Base-by-base conservation (phyloP, 2,888 invertebrate genomes). In the Parnassius mnemosyne region DNA sequence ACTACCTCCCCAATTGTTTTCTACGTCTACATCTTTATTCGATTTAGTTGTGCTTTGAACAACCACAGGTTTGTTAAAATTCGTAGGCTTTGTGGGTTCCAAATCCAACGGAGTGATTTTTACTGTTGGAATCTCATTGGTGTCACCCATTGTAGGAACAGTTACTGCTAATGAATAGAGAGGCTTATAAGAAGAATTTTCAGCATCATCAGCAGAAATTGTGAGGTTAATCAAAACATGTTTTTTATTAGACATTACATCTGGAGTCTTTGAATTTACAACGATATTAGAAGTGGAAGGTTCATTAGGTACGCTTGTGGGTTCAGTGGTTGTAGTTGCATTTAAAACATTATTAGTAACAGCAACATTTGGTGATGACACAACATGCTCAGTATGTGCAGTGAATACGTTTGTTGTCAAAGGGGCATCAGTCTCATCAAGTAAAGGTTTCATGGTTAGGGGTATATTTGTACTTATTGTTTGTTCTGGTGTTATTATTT, bases 181-280 rank as follows among this genome's bases (percentile, higher is more conserved):
- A 55, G 94, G 94, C 76, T 94, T 94, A 73, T 93, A 91, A 69
- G 81, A 78, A 65, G 84, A 81, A 68, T 79, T 85, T 66, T 84
- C 83, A 52, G 84, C 80, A 66, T 88, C 82, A 74, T 96, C 95
- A 52, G 95, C 94, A 65, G 95, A 94, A 75, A 97, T 96, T 10
- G 96, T 96, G 69, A 97, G 92, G 86, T 97, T 97, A 66, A 97
- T 95, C 69, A 96, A 89, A 72, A 97, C 94, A 73, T 95, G 94
- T 83, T 94, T 94, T 71, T 86, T 85, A 72, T 89, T 89, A 78
- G 83, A 59, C 53, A 72, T 71, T 59, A 76, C 61, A 65, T 89
- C 89, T 49, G 84, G 74, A 42, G 75, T 65, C 79, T 84, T 88
- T 44, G 83, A 76, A 69, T 87, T 82, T 65, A 76, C 67, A 60